Evolutionary conservation across 1,140 invertebrate species (phyloP).

Genomic region (Heliothis virescens): DNA sequence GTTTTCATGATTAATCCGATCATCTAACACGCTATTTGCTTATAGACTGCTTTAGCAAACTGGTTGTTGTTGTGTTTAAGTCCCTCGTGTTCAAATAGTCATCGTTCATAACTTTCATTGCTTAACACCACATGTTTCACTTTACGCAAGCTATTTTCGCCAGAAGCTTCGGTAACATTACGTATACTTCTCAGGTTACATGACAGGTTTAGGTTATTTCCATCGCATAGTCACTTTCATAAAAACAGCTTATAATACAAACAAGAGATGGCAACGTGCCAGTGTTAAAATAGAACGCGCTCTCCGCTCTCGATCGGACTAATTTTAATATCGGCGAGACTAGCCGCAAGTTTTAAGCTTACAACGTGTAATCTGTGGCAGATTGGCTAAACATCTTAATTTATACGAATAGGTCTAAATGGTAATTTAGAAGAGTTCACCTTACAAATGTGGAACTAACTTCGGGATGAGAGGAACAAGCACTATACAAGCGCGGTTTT

Average conservation of each 20-base stretch:
- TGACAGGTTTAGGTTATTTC: constrained; percentile 84
- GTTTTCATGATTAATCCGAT: constrained; percentile 53
- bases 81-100: constrained; percentile 24
- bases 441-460: too few species aligned
- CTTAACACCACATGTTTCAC: constrained; percentile 45
- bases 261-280: constrained; percentile 83
- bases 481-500: too few species aligned
- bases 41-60: constrained; percentile 73
- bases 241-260: constrained; percentile 86
- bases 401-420: constrained; percentile 52
- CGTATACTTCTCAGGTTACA: constrained; percentile 80
- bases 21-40: constrained; percentile 67
- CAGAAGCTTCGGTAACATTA: constrained; percentile 55
- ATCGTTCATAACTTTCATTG: constrained; percentile 38
- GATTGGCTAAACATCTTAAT: constrained; percentile 63
- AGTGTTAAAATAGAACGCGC: constrained; percentile 81
- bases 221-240: constrained; percentile 84
- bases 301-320: constrained; percentile 81
- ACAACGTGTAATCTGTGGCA: constrained; percentile 72
- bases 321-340: constrained; percentile 82
- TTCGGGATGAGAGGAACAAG: not conserved
- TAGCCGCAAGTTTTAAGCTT: constrained; percentile 67
- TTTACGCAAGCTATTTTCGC: constrained; percentile 41
- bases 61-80: constrained; percentile 47
- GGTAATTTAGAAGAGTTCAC: not conserved